Evolutionary conservation across 92 coral and sea anemone genomes (phyloP), one percentile per base, ranked within the genome.

Genomic region (Parazoanthus darwini): DNA sequence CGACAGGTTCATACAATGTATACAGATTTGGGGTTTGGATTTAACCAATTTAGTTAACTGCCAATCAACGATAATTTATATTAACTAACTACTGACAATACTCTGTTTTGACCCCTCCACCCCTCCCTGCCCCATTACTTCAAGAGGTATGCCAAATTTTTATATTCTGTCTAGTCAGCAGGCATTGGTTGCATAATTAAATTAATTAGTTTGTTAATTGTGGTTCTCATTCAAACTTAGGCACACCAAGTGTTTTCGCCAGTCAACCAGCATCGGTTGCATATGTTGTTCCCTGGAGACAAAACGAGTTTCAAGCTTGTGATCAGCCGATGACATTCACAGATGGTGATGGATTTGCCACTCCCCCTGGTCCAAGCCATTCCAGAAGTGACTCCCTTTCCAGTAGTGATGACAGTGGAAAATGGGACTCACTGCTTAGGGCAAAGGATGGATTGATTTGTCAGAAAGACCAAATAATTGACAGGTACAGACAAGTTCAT

Each of bases 391-490:
- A 91, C 43, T 93, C 98, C 8, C 78, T 88, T 29, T 82, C 90
- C 37, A 89, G 92, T 66, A 70, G 70, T 51, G 98, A 95, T n/a
- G 98, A 95, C 79, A 85, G 90, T 54, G 98, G 88, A 44, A 95
- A 93, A 29, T 93, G 95, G 96, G 93, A 90, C 86, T 92, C 96
- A 0, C 56, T 93, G 67, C 58, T 95, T 37, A 92, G 88, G 86
- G 98, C 98, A 37, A 95, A 95, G 74, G 98, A 95, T 87, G 98
- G 94, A 80, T 87, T 95, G 59, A 95, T 95, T 44, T 84, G 92
- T 4, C 96, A 95, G 76, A 95, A 95, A 89, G 98, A 95, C 77
- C 93, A 93, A 77, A 94, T 94, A 1, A 94, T 94, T 88, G 95
- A 94, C 76, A 94, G 95, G 97, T 94, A 70, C 25, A 56, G 8